These are phyloP conservation scores for Pyrgus malvae DNA, from an alignment of 2,888 invertebrate species.

Conservation along the genomic window DNA sequence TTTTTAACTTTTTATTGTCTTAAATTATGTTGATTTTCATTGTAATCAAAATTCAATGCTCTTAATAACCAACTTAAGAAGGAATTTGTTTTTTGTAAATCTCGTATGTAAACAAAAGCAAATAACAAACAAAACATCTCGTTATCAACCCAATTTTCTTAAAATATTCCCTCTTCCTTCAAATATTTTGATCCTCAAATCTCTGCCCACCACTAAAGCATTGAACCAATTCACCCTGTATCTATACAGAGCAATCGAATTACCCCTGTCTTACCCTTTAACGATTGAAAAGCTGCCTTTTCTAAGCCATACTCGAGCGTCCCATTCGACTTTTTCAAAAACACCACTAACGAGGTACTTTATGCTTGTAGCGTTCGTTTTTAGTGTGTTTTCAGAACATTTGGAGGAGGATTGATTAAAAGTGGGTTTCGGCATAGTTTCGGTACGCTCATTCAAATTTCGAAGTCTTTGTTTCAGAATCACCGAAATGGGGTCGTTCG, in stretches of 20 bases:
- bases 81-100: too few species aligned
- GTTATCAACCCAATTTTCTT: too few species aligned
- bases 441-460: constrained; percentile 15
- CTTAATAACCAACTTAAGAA: too few species aligned
- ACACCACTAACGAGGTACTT: constrained; percentile 67
- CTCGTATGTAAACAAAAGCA: too few species aligned
- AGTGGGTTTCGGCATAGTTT: constrained; percentile 15
- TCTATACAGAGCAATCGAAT: constrained; percentile 53
- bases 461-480: constrained; percentile 7
- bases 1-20: too few species aligned
- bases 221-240: constrained; percentile 42
- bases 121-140: too few species aligned
- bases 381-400: constrained; percentile 31
- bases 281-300: constrained; percentile 50
- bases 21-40: too few species aligned
- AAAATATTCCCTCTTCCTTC: background rate
- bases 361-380: constrained; percentile 39
- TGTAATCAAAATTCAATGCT: too few species aligned
- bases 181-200: background rate
- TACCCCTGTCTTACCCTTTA: constrained; percentile 42
- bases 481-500: constrained; percentile 1
- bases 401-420: constrained; percentile 18
- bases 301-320: constrained; percentile 34
- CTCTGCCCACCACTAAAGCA: background rate
- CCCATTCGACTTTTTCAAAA: constrained; percentile 58